Evolutionary conservation across 1,140 invertebrate species (phyloP).

Genomic region (Macrobrachium rosenbergii): DNA sequence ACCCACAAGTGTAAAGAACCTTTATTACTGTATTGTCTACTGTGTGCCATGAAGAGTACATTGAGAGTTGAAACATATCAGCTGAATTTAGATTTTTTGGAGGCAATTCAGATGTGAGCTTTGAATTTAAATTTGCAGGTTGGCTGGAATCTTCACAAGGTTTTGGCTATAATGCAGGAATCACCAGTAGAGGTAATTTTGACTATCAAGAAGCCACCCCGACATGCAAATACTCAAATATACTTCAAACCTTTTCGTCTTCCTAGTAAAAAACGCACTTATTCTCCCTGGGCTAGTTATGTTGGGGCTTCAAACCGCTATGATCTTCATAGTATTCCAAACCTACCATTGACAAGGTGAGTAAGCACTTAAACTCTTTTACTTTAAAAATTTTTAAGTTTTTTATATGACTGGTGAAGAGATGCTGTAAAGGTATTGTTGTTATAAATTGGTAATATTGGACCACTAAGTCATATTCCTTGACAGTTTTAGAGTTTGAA

Average conservation of each 20-base stretch:
- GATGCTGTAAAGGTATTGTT: not conserved
- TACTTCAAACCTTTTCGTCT: slow-evolving; percentile 71
- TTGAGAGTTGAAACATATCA: no score
- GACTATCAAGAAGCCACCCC: slow-evolving; percentile 86
- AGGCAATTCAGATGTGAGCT: no score
- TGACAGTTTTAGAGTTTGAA: no score
- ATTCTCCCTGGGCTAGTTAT: slow-evolving; percentile 77
- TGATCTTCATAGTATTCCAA: slow-evolving; percentile 60
- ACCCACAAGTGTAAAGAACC: no score
- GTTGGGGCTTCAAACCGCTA: slow-evolving; percentile 76
- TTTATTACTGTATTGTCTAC: no score
- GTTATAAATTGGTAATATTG: not conserved
- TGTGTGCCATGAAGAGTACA: no score
- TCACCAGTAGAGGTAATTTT: slow-evolving; percentile 84
- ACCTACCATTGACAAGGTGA: slow-evolving; percentile 43
- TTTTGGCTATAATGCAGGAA: slow-evolving; percentile 81
- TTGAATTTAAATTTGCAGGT: slow-evolving; percentile 71
- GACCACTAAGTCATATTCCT: no score
- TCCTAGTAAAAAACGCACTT: slow-evolving; percentile 80
- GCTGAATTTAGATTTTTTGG: no score
- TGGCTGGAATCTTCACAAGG: slow-evolving; percentile 87
- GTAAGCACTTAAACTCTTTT: not conserved
- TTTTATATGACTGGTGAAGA: not conserved
- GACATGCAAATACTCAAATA: slow-evolving; percentile 84
- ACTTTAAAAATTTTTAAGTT: not conserved